Evolutionary conservation across 2,888 invertebrate genomes (phyloP).

Genomic region (Aquatica leii): DNA sequence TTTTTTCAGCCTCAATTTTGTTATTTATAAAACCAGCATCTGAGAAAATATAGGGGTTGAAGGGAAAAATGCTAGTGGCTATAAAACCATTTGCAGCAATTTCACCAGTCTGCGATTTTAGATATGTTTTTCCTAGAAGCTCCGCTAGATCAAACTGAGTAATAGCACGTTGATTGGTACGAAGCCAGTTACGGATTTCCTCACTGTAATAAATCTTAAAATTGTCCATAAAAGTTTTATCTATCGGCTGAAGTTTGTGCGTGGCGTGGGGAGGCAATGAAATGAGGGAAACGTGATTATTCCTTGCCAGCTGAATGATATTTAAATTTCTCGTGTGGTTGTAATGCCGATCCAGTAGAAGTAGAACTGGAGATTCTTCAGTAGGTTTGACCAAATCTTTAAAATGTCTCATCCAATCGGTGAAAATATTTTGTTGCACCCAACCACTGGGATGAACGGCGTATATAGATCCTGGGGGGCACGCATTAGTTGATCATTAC

Average conservation of each 20-base stretch:
- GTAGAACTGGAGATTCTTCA: constrained; percentile 20
- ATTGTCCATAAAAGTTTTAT: constrained; percentile 22
- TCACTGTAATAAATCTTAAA: constrained; percentile 8
- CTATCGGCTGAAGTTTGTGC: constrained; percentile 18
- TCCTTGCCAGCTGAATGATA: neutral
- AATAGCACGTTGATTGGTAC: constrained; percentile 19
- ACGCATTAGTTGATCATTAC: too few species aligned
- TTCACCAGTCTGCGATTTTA: neutral
- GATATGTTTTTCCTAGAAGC: constrained; percentile 9
- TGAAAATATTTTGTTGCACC: too few species aligned
- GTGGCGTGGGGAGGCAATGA: constrained; percentile 7
- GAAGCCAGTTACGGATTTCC: constrained; percentile 19
- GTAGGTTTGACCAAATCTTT: constrained; percentile 12
- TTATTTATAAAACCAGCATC: neutral
- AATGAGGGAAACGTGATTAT: neutral
- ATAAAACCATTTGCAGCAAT: constrained; percentile 1
- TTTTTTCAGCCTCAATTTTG: too few species aligned
- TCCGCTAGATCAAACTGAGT: constrained; percentile 15
- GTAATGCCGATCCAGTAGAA: constrained; percentile 15
- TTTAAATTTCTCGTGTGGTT: too few species aligned
- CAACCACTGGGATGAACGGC: too few species aligned
- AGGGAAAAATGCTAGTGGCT: constrained; percentile 2
- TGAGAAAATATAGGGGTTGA: neutral
- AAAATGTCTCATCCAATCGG: too few species aligned
- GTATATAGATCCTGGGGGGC: too few species aligned